These are phyloP conservation scores for Philotrypesis tridentata DNA, from an alignment of 1,140 invertebrate genomes.

Conservation along the genomic window DNA sequence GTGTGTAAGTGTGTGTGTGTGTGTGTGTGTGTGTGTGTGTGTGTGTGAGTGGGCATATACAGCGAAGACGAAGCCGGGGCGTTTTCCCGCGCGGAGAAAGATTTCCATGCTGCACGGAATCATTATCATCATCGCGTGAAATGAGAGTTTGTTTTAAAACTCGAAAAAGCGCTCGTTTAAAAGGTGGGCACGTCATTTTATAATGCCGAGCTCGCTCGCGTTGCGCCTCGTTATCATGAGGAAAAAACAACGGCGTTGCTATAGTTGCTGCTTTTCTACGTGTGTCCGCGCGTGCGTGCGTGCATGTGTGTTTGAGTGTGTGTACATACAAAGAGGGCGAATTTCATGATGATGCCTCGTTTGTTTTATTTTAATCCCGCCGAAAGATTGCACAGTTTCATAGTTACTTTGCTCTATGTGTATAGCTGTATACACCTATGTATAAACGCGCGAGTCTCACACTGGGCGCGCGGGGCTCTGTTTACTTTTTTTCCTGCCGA, in stretches of 20 bases:
- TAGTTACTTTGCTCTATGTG: neutral
- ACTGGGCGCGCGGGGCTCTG: too few relatives aligned
- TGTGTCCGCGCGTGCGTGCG: too few relatives aligned
- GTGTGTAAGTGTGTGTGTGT: too few relatives aligned
- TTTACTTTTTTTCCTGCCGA: neutral
- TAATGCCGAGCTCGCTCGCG: neutral
- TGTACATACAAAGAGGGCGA: neutral
- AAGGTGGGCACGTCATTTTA: conserved; percentile 46
- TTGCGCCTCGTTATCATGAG: conserved; percentile 35
- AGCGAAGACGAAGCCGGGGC: conserved; percentile 29
- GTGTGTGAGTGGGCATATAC: neutral
- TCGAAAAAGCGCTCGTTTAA: conserved; percentile 43
- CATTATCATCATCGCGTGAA: conserved; percentile 51
- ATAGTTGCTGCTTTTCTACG: neutral
- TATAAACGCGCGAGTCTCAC: too few relatives aligned
- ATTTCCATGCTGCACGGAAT: conserved; percentile 49
- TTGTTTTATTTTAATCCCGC: neutral
- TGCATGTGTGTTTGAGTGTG: neutral
- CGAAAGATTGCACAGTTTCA: conserved; percentile 2
- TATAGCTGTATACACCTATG: too few relatives aligned
- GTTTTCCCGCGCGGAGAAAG: conserved; percentile 26
- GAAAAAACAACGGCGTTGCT: conserved; percentile 18
- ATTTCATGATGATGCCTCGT: conserved; percentile 35
- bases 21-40: neutral
- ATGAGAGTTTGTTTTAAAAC: conserved; percentile 51